Conservation (phyloP, 2,888 invertebrate genomes). For the Caenorhabditis japonica region DNA sequence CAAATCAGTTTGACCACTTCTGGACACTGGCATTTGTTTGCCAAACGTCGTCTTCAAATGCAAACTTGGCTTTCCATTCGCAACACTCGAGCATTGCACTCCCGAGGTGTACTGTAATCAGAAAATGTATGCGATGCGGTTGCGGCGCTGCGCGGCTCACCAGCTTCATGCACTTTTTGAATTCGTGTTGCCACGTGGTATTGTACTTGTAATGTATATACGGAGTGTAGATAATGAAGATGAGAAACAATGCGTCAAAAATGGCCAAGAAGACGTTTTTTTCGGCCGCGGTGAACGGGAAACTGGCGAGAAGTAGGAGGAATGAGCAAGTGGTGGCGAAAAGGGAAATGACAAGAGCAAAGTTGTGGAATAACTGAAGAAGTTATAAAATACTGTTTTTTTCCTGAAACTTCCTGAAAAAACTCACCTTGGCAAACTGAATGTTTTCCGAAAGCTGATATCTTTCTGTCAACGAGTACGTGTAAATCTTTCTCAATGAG, state of each 20-base stretch:
- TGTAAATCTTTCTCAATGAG: conserved; percentile 19
- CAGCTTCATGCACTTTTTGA: conserved; percentile 29
- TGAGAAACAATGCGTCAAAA: conserved; percentile 12
- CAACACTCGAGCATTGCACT: conserved; percentile 25
- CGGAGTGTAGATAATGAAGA: conserved; percentile 20
- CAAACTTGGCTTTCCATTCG: conserved; percentile 23
- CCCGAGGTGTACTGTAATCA: conserved; percentile 20
- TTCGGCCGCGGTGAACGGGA: conserved; percentile 10
- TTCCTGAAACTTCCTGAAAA: no score
- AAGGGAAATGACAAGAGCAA: conserved; percentile 18
- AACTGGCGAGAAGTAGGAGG: conserved; percentile 20
- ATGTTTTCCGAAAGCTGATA: conserved; percentile 38
- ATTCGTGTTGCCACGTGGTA: conserved; percentile 34
- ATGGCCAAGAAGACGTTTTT: conserved; percentile 21
- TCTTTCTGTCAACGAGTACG: conserved; percentile 39
- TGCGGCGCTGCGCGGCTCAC: neutral
- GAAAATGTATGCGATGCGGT: neutral
- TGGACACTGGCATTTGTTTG: conserved; percentile 21
- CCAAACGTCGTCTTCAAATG: conserved; percentile 31
- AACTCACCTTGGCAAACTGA: conserved; percentile 35
- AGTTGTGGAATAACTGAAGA: conserved; percentile 38
- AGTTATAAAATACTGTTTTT: no score
- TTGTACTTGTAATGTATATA: conserved; percentile 34
- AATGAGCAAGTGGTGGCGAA: conserved; percentile 23
- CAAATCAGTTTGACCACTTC: conserved; percentile 20